Conservation (phyloP, 1,140 invertebrate genomes). For the Cherax quadricarinatus region DNA sequence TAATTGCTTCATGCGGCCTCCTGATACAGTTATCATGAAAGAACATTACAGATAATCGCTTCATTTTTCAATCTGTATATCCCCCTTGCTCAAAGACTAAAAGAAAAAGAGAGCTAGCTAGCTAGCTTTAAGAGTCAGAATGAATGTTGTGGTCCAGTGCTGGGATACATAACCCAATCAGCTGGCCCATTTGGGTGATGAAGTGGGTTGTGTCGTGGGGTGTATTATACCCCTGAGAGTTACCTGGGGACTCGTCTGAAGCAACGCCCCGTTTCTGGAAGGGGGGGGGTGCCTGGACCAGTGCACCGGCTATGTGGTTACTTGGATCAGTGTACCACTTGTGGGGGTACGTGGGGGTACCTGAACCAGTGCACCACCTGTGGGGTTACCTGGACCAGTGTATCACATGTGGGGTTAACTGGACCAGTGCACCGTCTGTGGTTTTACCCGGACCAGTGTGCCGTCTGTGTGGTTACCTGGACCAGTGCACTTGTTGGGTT, state of each 20-base stretch:
- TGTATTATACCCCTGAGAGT: no score
- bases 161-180: constrained; percentile 5
- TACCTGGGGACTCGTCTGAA: no score
- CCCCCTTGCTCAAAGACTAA: background rate
- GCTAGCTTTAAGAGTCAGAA: background rate
- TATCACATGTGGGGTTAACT: no score
- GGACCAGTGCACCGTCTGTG: no score
- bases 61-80: constrained; percentile 16
- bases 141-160: background rate
- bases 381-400: no score
- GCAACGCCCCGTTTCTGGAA: no score
- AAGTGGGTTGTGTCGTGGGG: background rate
- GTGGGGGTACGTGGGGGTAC: background rate
- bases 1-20: background rate
- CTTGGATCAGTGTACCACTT: no score
- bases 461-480: no score
- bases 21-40: constrained; percentile 20
- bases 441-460: no score
- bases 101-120: background rate
- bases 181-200: background rate
- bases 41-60: constrained; percentile 3
- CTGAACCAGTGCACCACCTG: background rate
- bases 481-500: no score
- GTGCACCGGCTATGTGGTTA: no score
- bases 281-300: no score